Base-by-base conservation (phyloP, 2,888 invertebrate genomes). In the Apodemia duryi region DNA sequence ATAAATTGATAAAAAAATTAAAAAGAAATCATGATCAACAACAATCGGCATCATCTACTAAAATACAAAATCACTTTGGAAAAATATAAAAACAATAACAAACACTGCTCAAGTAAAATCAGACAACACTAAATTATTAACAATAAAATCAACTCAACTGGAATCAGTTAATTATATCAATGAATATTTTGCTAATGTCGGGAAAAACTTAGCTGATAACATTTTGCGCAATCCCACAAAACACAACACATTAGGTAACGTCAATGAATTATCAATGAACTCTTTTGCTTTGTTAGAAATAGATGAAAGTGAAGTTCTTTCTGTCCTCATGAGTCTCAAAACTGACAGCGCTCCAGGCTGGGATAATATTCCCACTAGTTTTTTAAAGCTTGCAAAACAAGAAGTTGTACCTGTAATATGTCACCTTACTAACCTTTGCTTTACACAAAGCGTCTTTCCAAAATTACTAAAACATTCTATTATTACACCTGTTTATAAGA, bases 1-100 rank as follows among this genome's bases (percentile, higher is more conserved):
- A 69, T 41, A 66, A 68, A 51, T 49, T 69, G 6, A 63, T 71
- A 28, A 71, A 66, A 62, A 70, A 69, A 64, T 10, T 68, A n/a
- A 70, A 69, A 38, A 21, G 67, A 3, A 57, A 63, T 28, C 68
- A 69, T 64, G 69, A 71, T 2, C 64, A 63, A 13, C 57, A 51
- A 51, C 65, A 43, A 49, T 49, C 69, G 0, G 51, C 28, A 1
- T 64, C 65, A 29, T 67, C 68, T 41, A 10, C 61, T 13, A 63
- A 43, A 65, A 67, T 21, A 63, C 62, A 9, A 68, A 67, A 65
- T 38, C 38, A 1, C 61, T 69, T 7, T 69, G 69, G 71, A 65
- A 62, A 43, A 66, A 65, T 29, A 66, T 71, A n/a, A 71, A 71
- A 62, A 63, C 51, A 4, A 66, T 71, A 10, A 67, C 67, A 46